Conservation (phyloP, 2,888 invertebrate genomes). For the Eristalinus sepulchralis region DNA sequence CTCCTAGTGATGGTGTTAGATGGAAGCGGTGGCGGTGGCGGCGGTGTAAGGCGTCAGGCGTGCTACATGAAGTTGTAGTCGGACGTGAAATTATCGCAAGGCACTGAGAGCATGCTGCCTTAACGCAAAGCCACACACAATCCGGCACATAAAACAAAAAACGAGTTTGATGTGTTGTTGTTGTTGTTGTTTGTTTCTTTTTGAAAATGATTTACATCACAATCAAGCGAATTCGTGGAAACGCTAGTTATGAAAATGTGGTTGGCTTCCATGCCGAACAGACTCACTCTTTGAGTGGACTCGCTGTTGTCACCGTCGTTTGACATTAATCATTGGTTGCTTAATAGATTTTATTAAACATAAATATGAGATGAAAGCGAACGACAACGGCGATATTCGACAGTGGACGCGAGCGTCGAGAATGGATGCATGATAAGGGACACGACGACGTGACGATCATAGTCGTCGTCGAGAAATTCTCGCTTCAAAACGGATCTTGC, state of each 20-base stretch:
- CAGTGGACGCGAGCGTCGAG: background rate
- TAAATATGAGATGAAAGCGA: background rate
- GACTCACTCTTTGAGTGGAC: background rate
- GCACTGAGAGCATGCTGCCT: background rate
- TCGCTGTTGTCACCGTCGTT: background rate
- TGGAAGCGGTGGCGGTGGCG: too few relatives aligned
- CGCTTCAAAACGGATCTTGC: background rate
- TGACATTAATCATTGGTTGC: background rate
- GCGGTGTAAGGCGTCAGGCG: background rate
- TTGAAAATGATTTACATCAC: conserved; percentile 1
- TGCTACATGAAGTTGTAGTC: background rate
- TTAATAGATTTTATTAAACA: background rate
- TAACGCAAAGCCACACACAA: background rate
- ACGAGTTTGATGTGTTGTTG: background rate
- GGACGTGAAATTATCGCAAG: conserved; percentile 20
- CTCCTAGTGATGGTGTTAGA: too few relatives aligned
- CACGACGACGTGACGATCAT: background rate
- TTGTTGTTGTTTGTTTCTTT: background rate
- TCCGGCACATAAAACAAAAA: background rate
- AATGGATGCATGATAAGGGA: background rate
- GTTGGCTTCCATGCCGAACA: background rate
- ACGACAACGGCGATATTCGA: background rate
- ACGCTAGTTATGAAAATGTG: conserved; percentile 1
- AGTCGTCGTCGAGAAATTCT: background rate
- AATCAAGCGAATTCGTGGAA: conserved; percentile 3